Base-by-base conservation (phyloP, 53 echinoderm and acorn worm species). In the Henricia sp. region DNA sequence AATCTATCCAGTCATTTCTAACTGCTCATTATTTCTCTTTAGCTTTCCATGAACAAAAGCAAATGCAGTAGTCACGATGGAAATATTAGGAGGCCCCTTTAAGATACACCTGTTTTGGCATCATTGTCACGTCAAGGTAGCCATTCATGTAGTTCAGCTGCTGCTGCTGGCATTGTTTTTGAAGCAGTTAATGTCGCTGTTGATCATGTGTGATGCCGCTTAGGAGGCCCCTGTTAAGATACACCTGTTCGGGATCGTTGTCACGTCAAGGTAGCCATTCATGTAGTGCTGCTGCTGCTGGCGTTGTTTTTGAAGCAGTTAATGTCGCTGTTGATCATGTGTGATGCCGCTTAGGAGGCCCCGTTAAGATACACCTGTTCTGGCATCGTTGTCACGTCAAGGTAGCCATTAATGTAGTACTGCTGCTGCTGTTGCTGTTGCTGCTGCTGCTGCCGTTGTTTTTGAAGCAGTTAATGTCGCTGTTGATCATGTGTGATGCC, bases 401-500 rank as follows among this genome's bases (percentile, higher is more conserved):
- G 44, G 27, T 26, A 43, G 70, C 46, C 28, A 25, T 43, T 43
- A 23, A 70, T 24, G 70, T 70, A 44, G 70, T 34, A 54, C 55
- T 24, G 38, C 44, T 36, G 56, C 56, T 67, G 83, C 42, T 67
- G 73, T 52, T 86, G 80, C 72, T 91, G 87, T 29, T 83, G 84
- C 58, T 50, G 57, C 37, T 74, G 70, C 26, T 43, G 35, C 59
- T 50, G 37, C 14, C 74, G 59, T 20, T 21, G 64, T 21, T 62
- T 37, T 72, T 87, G 84, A 25, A 34, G 82, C 35, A n/a, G 17
- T 28, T 68, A 77, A 23, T 19, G 74, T 50, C 57, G 56, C 37
- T 74, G 82, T 33, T 9, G 50, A 39, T 35, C 50, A 46, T 67
- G 66, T n/a, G n/a, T n/a, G n/a, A n/a, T n/a, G 4, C 10, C 39